Evolutionary conservation across 2,113 vertebrate species (phyloP), one percentile per base, ranked within the genome.

Genomic region (Machaerirhynchus nigripectus): DNA sequence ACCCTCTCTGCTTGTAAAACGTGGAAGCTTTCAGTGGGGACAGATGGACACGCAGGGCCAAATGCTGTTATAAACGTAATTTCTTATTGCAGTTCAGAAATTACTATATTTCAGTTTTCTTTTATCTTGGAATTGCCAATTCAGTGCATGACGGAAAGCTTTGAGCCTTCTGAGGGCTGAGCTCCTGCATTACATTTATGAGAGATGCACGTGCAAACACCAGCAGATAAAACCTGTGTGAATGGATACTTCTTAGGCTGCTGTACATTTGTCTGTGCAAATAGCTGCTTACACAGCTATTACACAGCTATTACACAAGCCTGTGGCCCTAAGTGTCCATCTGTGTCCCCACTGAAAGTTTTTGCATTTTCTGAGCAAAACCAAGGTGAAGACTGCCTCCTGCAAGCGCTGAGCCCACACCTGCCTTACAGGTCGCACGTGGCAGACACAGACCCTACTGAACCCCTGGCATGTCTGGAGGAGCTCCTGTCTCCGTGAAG

Each of bases 91-190:
- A 8, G 61, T 95, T 91, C 9, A 10, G 81, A 94, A 96, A 75
- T 86, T 0, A 92, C 68, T 91, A 40, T 92, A 40, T 71, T 92
- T 69, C 23, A 13, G 24, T 87, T 87, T 92, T 93, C 80, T 95
- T 95, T 95, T 78, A 81, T 71, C 84, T 94, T 91, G 70, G 60
- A 94, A 92, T 89, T 84, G 60, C 65, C 87, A 78, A 67, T 95
- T 94, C 65, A 93, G 23, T 90, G 70, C 4, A 5, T 76, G 69
- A 86, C 68, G 83, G 71, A 89, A 89, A 93, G 81, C 85, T 93
- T 89, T 96, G 91, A 95, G 84, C 63, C 55, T 73, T 92, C 59
- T 86, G 69, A 88, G 53, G 71, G 87, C 85, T 93, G 67, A 87
- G 50, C 33, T 75, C 47, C 83, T 70, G 3, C 0, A 0, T 89